Percentiles rank a stretch among this genome's conserved stretches.
Evolutionary conservation across 2,888 invertebrate genomes (phyloP).

Genomic region (Eledone cirrhosa): DNA sequence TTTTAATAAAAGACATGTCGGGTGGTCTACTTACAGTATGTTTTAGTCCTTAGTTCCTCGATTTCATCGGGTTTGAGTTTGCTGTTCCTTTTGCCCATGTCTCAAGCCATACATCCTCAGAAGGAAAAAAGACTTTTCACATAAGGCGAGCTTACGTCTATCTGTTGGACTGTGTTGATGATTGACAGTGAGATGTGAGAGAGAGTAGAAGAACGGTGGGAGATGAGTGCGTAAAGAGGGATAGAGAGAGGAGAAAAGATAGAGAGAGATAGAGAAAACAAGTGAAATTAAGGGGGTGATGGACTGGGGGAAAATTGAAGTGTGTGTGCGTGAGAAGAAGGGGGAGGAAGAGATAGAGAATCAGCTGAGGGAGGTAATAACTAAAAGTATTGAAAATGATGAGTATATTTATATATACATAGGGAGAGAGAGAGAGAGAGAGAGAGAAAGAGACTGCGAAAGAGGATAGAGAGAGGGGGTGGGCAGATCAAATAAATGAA

Average conservation of each 20-base stretch:
- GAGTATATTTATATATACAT: no score
- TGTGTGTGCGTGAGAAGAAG: no score
- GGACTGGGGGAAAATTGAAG: background rate
- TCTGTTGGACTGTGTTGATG: no score
- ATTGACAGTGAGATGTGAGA: background rate
- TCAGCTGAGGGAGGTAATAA: no score
- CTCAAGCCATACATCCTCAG: constrained; percentile 26
- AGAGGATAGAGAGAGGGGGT: background rate
- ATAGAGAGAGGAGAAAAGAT: background rate
- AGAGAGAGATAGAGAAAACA: background rate
- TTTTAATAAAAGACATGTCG: background rate
- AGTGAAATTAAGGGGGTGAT: background rate
- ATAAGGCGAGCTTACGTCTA: background rate
- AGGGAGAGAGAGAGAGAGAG: background rate
- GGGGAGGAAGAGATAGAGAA: no score
- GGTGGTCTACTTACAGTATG: constrained; percentile 54
- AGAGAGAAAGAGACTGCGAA: background rate
- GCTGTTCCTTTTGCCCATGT: constrained; percentile 59
- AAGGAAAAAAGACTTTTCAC: background rate
- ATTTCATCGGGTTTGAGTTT: constrained; percentile 56
- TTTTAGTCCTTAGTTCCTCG: constrained; percentile 49
- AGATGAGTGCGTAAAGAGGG: background rate
- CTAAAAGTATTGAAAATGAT: no score
- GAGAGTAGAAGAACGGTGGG: background rate
- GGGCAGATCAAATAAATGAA: no score